A percentile compares a stretch with the other conserved stretches of the same genome.
phyloP scores from a whole-genome alignment of 2,113 vertebrate species.

The Synodontis membranacea region DNA sequence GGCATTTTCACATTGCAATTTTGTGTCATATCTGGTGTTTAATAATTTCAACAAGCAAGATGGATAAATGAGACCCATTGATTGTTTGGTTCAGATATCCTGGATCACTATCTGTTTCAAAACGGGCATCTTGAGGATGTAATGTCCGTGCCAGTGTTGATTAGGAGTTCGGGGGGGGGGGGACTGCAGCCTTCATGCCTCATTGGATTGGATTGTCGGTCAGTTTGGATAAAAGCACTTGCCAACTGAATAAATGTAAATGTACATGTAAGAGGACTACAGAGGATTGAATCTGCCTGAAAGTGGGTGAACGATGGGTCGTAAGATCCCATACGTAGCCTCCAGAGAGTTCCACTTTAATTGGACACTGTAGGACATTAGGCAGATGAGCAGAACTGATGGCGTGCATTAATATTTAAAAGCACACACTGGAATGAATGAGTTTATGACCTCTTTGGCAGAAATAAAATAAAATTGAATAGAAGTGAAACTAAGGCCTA shows the following conservation, averaged over 20 bases:
- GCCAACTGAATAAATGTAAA: constrained; percentile 4
- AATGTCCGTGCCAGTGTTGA: background rate
- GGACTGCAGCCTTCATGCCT: no score
- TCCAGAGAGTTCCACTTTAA: constrained; percentile 60
- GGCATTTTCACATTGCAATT: no score
- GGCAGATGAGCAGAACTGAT: constrained; percentile 55
- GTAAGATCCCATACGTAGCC: constrained; percentile 59
- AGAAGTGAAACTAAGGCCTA: background rate
- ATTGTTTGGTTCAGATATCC: background rate
- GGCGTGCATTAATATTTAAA: constrained; percentile 73
- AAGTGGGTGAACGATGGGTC: constrained; percentile 61
- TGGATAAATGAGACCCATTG: background rate
- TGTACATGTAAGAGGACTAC: constrained; percentile 15
- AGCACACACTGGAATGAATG: constrained; percentile 57
- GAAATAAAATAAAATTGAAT: constrained; percentile 3
- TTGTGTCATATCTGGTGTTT: no score
- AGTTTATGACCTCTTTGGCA: constrained; percentile 31
- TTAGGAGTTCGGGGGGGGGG: background rate
- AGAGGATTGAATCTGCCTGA: constrained; percentile 52
- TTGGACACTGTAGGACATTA: constrained; percentile 69
- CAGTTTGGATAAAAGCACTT: background rate
- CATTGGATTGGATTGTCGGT: background rate
- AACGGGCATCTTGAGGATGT: background rate
- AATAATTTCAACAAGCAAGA: no score
- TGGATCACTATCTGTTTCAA: background rate